Evolutionary conservation across 2,797 vertebrate genomes (phyloP), one percentile per base, ranked within the genome.

Genomic region (Chaetophractus vellerosus): DNA sequence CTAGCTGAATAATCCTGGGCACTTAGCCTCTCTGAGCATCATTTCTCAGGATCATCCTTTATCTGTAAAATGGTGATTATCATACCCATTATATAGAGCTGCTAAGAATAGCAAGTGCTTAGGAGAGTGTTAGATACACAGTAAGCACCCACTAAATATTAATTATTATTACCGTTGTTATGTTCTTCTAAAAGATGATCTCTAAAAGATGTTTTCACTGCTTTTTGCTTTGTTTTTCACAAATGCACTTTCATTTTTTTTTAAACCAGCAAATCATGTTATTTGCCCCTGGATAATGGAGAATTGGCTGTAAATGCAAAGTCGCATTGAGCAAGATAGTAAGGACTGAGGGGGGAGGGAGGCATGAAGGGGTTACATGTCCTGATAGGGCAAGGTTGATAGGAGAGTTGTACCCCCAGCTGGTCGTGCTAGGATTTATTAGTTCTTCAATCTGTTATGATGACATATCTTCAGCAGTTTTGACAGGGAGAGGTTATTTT

Each of bases 201-300:
- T 93, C 52, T 52, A 59, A 69, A 82, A 84, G 31, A 19, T 82
- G 21, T 80, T 95, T 94, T 94, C 23, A 41, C 16, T 87, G 36
- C 19, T 52, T 87, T 95, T 81, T 16, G 6, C 57, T 86, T 57
- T 61, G 18, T 63, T 87, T 83, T 61, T 16, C 31, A 82, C 52
- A n/a, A 64, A 63, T 66, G 31, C 31, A n/a, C 19, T 89, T 45
- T 8, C 10, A 45, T 45, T 50, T 55, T 36, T 69, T 38, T 69
- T 33, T 38, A 18, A 86, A 41, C 28, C 69, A 28, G 78, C 21
- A 85, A 83, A 69, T 83, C 31, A 79, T 81, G 26, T 48, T 41
- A 33, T 95, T 80, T 88, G 28, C 45, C 6, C 36, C 41, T 84
- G 48, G 18, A 57, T 45, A 78, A 80, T 38, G 71, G 31, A 61